Evolutionary conservation across 92 coral and sea anemone genomes (phyloP), one percentile per base, ranked within the genome.

Genomic region (Siderastrea radians): DNA sequence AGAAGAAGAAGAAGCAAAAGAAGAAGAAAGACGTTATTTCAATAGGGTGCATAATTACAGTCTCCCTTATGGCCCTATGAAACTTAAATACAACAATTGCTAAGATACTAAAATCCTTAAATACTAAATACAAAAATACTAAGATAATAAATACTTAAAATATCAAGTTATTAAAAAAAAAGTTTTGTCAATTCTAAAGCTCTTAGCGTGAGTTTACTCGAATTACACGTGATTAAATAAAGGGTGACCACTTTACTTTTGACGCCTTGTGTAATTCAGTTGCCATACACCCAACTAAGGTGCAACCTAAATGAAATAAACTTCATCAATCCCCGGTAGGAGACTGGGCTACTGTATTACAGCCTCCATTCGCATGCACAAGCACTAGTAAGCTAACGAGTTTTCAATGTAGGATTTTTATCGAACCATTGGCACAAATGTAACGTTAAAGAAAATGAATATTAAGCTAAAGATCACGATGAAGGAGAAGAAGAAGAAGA

Each of bases 251-350:
- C 71, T 62, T 61, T 14, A 69, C 77, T 53, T 68, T 68, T 51
- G 49, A 75, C 46, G 67, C 54, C 43, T 68, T 82, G 49, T 79
- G 74, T 5, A 66, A 71, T 55, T 45, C 87, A 45, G 87, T 70
- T 66, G 87, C 87, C 50, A 71, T 68, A 82, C 74, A 71, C 65
- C 79, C 87, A 54, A 71, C 51, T 70, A 82, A 82, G 78, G 53
- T 68, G 52, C 87, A 19, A 51, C 60, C 78, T 65, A 82, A 66
- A 54, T 82, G 86, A 78, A 55, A 14, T 48, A 82, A 44, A 59
- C 68, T 69, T 26, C 86, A 69, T 53, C 74, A 52, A 45, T 65
- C 74, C 75, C 77, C 53, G 72, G 51, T 17, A 26, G 63, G 15
- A 68, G 76, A 67, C 38, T 81, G 76, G 66, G 55, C 55, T 60